A percentile compares a stretch with the other conserved stretches of the same genome.
phyloP scores from a whole-genome alignment of 2,888 invertebrate species.

The Pterostichus madidus region DNA sequence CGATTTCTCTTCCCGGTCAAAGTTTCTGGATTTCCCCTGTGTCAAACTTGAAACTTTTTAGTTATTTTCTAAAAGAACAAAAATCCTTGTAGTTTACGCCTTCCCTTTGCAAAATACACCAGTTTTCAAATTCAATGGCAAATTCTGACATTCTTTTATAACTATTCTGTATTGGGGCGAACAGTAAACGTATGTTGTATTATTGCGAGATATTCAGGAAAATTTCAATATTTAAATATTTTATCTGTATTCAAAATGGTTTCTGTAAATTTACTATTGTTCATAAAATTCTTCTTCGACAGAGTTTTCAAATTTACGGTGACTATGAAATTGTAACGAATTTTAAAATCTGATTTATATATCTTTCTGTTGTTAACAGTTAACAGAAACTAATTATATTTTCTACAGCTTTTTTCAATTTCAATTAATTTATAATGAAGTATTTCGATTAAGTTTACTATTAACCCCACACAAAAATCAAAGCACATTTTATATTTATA shows the following conservation, averaged over 20 bases:
- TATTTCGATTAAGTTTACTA: too few relatives aligned
- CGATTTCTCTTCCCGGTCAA: slow-evolving; percentile 56
- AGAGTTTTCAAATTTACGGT: slow-evolving; percentile 14
- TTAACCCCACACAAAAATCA: too few relatives aligned
- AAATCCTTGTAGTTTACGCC: slow-evolving; percentile 54
- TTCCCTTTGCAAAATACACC: slow-evolving; percentile 52
- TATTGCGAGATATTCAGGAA: slow-evolving; percentile 19
- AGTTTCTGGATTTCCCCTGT: slow-evolving; percentile 62
- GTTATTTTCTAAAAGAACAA: slow-evolving; percentile 55
- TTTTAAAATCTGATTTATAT: not conserved
- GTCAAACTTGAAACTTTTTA: slow-evolving; percentile 61
- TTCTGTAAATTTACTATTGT: slow-evolving; percentile 49
- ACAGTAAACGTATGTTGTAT: slow-evolving; percentile 10
- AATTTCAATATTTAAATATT: slow-evolving; percentile 50
- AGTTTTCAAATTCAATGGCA: slow-evolving; percentile 47
- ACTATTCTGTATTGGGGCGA: slow-evolving; percentile 1
- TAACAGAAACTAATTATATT: too few relatives aligned
- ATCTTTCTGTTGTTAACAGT: too few relatives aligned
- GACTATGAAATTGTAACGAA: slow-evolving; percentile 1
- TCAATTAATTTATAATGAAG: too few relatives aligned
- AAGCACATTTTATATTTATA: too few relatives aligned
- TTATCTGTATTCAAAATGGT: slow-evolving; percentile 35
- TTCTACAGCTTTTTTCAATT: too few relatives aligned
- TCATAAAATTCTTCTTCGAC: slow-evolving; percentile 44
- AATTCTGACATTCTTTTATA: slow-evolving; percentile 50